Conservation (phyloP, 2,113 vertebrate species). For the Tor tambroides region DNA sequence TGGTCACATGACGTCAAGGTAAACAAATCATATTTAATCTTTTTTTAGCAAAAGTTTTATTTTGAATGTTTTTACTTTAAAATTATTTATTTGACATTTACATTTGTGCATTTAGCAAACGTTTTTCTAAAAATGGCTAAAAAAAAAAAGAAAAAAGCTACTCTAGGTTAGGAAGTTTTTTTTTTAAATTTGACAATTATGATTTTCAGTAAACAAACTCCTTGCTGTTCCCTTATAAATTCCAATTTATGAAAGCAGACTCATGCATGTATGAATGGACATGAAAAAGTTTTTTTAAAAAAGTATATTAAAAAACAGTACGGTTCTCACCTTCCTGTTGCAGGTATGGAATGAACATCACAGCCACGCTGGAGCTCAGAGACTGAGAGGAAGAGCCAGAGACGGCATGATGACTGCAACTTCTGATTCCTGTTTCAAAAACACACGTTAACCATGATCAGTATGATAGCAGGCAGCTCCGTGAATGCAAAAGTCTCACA, state of each 20-base stretch:
- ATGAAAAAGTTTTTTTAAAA: too few relatives aligned
- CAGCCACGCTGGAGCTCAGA: constrained; percentile 79
- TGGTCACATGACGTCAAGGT: too few relatives aligned
- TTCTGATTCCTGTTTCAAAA: constrained; percentile 82
- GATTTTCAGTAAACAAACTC: not conserved
- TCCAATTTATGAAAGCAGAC: not conserved
- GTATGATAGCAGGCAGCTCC: not conserved
- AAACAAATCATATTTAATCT: too few relatives aligned
- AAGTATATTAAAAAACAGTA: accelerated
- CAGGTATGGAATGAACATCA: constrained; percentile 93
- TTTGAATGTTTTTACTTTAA: not conserved
- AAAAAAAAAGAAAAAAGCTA: not conserved
- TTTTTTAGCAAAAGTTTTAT: too few relatives aligned
- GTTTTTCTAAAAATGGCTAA: too few relatives aligned
- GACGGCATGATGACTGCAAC: constrained; percentile 89
- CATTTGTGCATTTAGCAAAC: too few relatives aligned
- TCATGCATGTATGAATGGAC: constrained; percentile 68
- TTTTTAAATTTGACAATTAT: too few relatives aligned
- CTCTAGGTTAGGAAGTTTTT: constrained; percentile 65
- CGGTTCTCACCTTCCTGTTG: constrained; percentile 90
- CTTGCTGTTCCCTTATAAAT: not conserved
- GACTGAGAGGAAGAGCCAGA: constrained; percentile 89
- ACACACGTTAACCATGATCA: not conserved
- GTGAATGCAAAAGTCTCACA: not conserved
- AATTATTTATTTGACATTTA: not conserved